These are phyloP conservation scores for Ditula angustiorana DNA, from an alignment of 2,888 invertebrate species.

Conservation along the genomic window DNA sequence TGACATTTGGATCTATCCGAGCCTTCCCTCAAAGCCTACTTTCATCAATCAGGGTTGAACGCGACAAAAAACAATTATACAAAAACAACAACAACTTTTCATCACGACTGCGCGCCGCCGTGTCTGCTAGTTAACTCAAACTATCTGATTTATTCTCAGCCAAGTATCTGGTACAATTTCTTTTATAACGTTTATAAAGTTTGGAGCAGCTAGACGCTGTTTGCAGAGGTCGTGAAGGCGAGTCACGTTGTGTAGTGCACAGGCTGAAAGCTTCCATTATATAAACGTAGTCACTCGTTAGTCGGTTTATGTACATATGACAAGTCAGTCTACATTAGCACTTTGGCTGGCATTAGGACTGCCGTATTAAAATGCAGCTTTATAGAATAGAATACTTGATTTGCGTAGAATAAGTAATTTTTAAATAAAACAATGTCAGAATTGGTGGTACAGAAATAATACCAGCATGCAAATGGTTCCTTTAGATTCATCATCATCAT, in stretches of 20 bases:
- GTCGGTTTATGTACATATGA: neutral
- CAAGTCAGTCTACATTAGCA: too few relatives aligned
- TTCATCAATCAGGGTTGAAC: neutral
- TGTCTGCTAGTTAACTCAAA: constrained; percentile 6
- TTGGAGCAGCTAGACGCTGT: neutral
- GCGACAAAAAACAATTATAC: constrained; percentile 4
- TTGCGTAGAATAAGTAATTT: too few relatives aligned
- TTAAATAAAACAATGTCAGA: too few relatives aligned
- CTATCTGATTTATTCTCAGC: constrained; percentile 19
- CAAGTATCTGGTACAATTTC: constrained; percentile 20
- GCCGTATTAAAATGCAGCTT: too few relatives aligned
- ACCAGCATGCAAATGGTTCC: too few relatives aligned
- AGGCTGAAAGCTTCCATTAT: too few relatives aligned
- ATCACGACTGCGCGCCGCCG: neutral
- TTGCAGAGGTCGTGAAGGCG: constrained; percentile 15
- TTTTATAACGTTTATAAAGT: constrained; percentile 31
- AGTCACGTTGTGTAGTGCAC: constrained; percentile 15
- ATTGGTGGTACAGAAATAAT: too few relatives aligned
- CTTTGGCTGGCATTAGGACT: too few relatives aligned
- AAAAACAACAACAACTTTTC: constrained; percentile 15
- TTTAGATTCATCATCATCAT: too few relatives aligned
- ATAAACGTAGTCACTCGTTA: too few relatives aligned
- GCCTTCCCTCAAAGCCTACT: neutral
- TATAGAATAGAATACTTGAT: too few relatives aligned
- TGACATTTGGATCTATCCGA: neutral